Evolutionary conservation across 2,888 invertebrate genomes (phyloP).

Genomic region (Syritta pipiens): DNA sequence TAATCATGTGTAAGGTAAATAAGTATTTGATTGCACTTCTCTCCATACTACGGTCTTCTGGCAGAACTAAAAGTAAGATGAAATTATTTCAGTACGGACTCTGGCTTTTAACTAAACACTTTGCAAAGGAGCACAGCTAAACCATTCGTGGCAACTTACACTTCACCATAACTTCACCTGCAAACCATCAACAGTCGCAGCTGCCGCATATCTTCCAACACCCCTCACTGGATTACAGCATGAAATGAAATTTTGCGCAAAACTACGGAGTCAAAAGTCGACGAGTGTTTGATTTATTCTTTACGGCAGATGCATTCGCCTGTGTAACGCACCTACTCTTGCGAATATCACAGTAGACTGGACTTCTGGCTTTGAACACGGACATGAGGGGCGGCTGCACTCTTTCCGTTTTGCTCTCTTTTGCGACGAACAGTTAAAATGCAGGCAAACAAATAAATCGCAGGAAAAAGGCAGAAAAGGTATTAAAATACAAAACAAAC

Average conservation of each 20-base stretch:
- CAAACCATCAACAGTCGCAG: not conserved
- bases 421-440: slow-evolving; percentile 18
- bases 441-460: slow-evolving; percentile 55
- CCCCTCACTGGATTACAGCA: slow-evolving; percentile 38
- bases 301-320: slow-evolving; percentile 59
- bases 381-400: slow-evolving; percentile 1
- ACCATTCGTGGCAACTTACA: not conserved
- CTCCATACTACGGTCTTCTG: no score
- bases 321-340: slow-evolving; percentile 65
- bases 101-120: slow-evolving; percentile 33
- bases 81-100: slow-evolving; percentile 34
- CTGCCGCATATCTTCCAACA: not conserved
- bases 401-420: not conserved
- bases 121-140: slow-evolving; percentile 7
- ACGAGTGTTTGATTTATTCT: slow-evolving; percentile 68
- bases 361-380: slow-evolving; percentile 49
- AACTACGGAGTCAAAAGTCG: slow-evolving; percentile 64
- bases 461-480: slow-evolving; percentile 40
- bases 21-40: no score
- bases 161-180: slow-evolving; percentile 16
- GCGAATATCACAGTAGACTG: slow-evolving; percentile 67
- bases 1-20: no score
- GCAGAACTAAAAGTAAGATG: slow-evolving; percentile 24
- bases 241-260: slow-evolving; percentile 57
- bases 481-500: slow-evolving; percentile 55